phyloP scores from a whole-genome alignment of 2,113 vertebrate genomes.

The Pelecanus crispus region DNA sequence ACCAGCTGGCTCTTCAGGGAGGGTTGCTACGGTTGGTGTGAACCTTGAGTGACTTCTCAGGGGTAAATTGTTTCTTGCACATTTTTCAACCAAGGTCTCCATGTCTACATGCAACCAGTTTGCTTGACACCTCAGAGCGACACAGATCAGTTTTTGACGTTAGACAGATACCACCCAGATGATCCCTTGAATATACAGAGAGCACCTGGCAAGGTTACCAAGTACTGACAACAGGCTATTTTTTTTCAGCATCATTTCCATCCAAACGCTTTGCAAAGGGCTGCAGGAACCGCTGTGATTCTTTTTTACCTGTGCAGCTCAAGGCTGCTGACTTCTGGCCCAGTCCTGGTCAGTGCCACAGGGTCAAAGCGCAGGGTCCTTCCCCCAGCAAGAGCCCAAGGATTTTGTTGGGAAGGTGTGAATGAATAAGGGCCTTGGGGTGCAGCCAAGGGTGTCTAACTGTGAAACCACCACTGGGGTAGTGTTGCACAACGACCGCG shows the following conservation, averaged over 20 bases:
- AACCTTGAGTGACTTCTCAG: background rate
- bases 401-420: background rate
- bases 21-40: fast-evolving
- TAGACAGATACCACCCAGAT: background rate
- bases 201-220: background rate
- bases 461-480: background rate
- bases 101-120: background rate
- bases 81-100: background rate
- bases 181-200: background rate
- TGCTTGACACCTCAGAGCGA: background rate
- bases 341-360: background rate
- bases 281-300: background rate
- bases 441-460: background rate
- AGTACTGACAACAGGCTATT: background rate
- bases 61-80: background rate
- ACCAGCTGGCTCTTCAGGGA: background rate
- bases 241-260: background rate
- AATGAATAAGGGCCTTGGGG: background rate
- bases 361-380: background rate
- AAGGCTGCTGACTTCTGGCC: background rate
- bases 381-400: background rate
- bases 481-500: background rate
- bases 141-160: background rate
- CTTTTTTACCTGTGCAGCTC: background rate
- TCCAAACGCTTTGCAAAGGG: background rate